Conservation (phyloP, 2,797 vertebrate genomes). For the Pseudomugil tenellus region DNA sequence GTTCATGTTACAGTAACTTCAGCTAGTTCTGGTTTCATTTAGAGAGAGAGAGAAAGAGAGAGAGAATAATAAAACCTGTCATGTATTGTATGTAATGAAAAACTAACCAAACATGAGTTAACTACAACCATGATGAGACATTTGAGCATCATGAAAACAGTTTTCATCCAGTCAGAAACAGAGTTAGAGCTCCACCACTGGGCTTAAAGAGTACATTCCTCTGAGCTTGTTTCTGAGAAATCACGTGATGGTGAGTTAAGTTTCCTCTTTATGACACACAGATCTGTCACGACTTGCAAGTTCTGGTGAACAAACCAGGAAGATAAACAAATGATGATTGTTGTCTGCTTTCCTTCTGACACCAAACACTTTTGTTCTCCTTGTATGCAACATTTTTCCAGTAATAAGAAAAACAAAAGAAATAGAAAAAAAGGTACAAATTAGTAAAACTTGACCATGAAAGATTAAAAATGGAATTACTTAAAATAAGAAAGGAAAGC, state of each 20-base stretch:
- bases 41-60: too few species aligned
- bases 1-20: too few species aligned
- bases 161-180: not conserved
- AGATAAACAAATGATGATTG: accelerated
- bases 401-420: not conserved
- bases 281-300: not conserved
- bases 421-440: not conserved
- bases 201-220: not conserved
- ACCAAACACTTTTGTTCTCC: too few species aligned
- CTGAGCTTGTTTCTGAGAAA: conserved; percentile 22
- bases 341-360: not conserved
- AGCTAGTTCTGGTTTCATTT: too few species aligned
- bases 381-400: not conserved
- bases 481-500: too few species aligned
- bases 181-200: conserved; percentile 33
- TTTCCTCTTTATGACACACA: conserved; percentile 13
- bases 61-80: too few species aligned
- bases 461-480: too few species aligned
- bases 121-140: not conserved
- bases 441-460: too few species aligned
- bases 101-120: not conserved
- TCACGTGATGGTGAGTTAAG: conserved; percentile 31
- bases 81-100: accelerated
- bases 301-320: not conserved
- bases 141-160: not conserved